Evolutionary conservation across 2,113 vertebrate genomes (phyloP), one percentile per base, ranked within the genome.

Genomic region (Alaudala cheleensis): DNA sequence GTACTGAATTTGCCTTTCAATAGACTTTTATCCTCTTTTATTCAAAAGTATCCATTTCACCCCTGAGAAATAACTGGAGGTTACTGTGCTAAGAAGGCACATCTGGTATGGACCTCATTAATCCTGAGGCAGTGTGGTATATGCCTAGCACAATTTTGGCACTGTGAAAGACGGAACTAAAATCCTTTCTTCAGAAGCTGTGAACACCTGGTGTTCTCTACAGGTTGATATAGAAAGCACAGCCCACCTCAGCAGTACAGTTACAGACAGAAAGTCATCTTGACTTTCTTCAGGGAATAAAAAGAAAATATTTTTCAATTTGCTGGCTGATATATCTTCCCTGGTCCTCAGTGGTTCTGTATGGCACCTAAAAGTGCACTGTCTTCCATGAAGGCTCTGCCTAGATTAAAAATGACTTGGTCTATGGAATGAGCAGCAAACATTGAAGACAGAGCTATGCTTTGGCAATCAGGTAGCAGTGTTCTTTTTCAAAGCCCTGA

Each of bases 51-150:
- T 86, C 39, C 12, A 44, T 83, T 95, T 95, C 62, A 73, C 42
- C 28, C 47, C 67, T 66, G 74, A 95, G 66, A 90, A 91, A 92
- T 90, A 90, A 73, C 61, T 90, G 81, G 33, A 61, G 60, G 56
- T 62, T 85, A 57, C 54, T 88, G 42, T 66, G 26, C 54, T 82
- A 39, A 85, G 42, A 62, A 70, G 12, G 42, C 74, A 95, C 87
- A 94, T 87, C 81, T 95, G 71, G 58, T 54, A 73, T 56, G 81
- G 79, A 26, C 71, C 45, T 90, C 70, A 83, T 91, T 77, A 94
- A 92, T 96, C 91, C 82, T 76, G 34, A 77, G 70, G 39, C 34
- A 40, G 39, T 47, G 25, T 80, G 47, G 28, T 77, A 29, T 16
- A 94, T 62, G 54, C 53, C 66, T 49, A 72, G 42, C 66, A 94